phyloP scores from a whole-genome alignment of 2,888 invertebrate species.

The Teinopalpus imperialis region DNA sequence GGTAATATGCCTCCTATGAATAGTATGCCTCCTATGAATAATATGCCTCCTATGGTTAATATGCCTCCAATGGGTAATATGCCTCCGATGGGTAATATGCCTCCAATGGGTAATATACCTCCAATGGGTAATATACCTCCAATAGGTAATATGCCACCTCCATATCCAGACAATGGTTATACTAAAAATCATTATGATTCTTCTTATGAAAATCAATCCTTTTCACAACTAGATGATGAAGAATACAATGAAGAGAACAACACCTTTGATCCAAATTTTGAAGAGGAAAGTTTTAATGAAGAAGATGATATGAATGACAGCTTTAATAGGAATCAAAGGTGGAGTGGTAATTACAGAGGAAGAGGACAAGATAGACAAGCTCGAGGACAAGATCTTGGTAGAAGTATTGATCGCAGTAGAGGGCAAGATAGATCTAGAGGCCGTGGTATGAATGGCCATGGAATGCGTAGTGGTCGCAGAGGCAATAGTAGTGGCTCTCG shows the following conservation, averaged over 20 bases:
- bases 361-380: slow-evolving; percentile 59
- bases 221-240: slow-evolving; percentile 52
- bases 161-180: slow-evolving; percentile 65
- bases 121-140: slow-evolving; percentile 43
- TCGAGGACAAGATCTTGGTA: slow-evolving; percentile 55
- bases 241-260: slow-evolving; percentile 54
- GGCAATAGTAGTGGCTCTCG: slow-evolving; percentile 42
- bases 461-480: slow-evolving; percentile 36
- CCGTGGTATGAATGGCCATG: slow-evolving; percentile 45
- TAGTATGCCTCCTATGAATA: slow-evolving; percentile 48
- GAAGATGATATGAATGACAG: slow-evolving; percentile 52
- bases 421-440: slow-evolving; percentile 53
- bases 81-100: slow-evolving; percentile 47
- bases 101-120: slow-evolving; percentile 42
- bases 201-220: slow-evolving; percentile 57
- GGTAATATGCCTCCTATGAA: slow-evolving; percentile 49
- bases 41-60: slow-evolving; percentile 47
- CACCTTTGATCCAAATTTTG: slow-evolving; percentile 53
- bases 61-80: slow-evolving; percentile 49
- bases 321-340: slow-evolving; percentile 56
- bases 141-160: slow-evolving; percentile 37
- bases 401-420: slow-evolving; percentile 49
- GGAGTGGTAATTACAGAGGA: slow-evolving; percentile 61
- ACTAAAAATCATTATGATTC: slow-evolving; percentile 64
- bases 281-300: slow-evolving; percentile 58